Base-by-base conservation (phyloP, 1,140 invertebrate species). In the Lepidostoma basale region DNA sequence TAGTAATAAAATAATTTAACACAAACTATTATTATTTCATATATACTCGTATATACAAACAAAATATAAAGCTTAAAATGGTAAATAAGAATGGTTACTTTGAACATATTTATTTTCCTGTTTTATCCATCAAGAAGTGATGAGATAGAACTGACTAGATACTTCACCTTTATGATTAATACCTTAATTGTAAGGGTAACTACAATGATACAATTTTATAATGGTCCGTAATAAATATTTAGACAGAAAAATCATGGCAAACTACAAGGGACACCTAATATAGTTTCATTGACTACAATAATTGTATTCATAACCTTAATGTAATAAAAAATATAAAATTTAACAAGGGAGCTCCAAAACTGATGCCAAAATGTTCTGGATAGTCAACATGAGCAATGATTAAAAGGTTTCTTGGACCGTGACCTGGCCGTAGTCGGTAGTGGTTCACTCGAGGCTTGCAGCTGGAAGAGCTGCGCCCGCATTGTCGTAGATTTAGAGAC, bases 171-270 rank as follows among this genome's bases (percentile, higher is more conserved):
- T 42, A 42, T 42, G 36, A 36, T 49, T 56, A 39, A 22, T 33
- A 6, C 16, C 52, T 22, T 56, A 39, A 56, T 20, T 36, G 22
- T 56, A 56, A 40, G 23, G 56, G 39, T 44, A 60, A 60, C 39
- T 60, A 60, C 36, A 60, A 26, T 60, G 49, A 66, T 66, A 66
- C 33, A 66, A 22, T 56, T 44, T 56, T 23, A 52, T 54, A 36
- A 58, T 66, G 49, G 63, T 66, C 63, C 63, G 26, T 56, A 58
- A 66, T 54, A 66, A 25, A 66, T 62, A 33, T 18, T 30, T 42
- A 8, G n/a, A 40, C 22, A 23, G 22, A 60, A 60, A 60, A 60
- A 60, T 40, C 36, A 60, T 40, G 42, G 49, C 49, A 28, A 20
- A 39, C 2, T 14, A 45, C 42, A 59, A 12, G 14, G 16, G 49